A percentile compares a stretch with the other conserved stretches of the same genome.
phyloP scores from a whole-genome alignment of 1,140 invertebrate genomes.

The Oncopeltus fasciatus region DNA sequence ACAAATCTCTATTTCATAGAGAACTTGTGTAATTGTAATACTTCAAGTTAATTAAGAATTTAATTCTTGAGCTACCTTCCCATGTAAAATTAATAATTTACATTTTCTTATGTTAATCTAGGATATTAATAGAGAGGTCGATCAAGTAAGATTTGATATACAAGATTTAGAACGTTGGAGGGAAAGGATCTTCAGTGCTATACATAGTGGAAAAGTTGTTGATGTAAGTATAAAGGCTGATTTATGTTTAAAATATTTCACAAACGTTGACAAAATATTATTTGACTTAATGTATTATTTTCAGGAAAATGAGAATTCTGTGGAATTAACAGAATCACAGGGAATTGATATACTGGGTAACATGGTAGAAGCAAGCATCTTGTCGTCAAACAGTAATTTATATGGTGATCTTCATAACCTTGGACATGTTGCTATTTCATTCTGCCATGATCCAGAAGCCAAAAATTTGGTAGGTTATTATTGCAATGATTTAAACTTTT shows the following conservation, averaged over 20 bases:
- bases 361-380: conserved; percentile 55
- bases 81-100: too few species aligned
- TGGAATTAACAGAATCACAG: conserved; percentile 40
- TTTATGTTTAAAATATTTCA: too few species aligned
- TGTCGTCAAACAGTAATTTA: conserved; percentile 48
- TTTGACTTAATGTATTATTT: neutral
- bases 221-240: conserved; percentile 37
- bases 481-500: too few species aligned
- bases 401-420: conserved; percentile 63
- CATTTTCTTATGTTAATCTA: too few species aligned
- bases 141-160: conserved; percentile 49
- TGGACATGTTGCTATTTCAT: conserved; percentile 49
- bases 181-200: conserved; percentile 56
- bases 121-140: conserved; percentile 48
- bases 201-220: conserved; percentile 46
- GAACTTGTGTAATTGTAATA: too few species aligned
- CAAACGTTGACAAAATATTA: too few species aligned
- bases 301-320: neutral
- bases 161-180: conserved; percentile 56
- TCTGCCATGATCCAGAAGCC: conserved; percentile 55
- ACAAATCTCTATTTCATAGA: too few species aligned
- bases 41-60: too few species aligned
- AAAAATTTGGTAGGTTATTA: conserved; percentile 25
- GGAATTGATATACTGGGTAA: conserved; percentile 71
- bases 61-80: too few species aligned